Conservation (phyloP, 2,888 invertebrate genomes). For the Nebria brevicollis region DNA sequence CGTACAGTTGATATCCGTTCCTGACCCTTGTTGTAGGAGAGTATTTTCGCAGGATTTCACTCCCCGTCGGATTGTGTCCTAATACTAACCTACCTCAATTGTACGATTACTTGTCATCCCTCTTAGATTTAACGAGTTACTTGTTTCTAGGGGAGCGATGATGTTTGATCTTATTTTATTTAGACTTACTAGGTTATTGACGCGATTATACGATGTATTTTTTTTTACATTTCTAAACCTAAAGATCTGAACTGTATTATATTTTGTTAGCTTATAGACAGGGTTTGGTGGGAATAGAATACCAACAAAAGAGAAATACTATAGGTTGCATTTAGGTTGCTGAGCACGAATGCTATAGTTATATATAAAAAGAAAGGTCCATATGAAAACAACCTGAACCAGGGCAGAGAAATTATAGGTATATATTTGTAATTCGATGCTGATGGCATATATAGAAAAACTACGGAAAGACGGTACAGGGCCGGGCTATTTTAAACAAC, state of each 20-base stretch:
- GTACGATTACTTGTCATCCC: neutral
- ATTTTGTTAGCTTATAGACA: too few species aligned
- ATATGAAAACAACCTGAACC: neutral
- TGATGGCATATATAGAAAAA: neutral
- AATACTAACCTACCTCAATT: neutral
- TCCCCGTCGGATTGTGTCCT: conserved; percentile 7
- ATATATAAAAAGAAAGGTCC: neutral
- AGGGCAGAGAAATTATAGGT: neutral
- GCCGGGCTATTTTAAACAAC: too few species aligned
- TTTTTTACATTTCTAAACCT: too few species aligned
- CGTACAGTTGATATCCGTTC: conserved; percentile 50
- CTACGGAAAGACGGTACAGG: neutral
- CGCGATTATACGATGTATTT: too few species aligned
- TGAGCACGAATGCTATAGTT: neutral
- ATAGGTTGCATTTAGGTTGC: neutral
- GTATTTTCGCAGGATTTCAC: conserved; percentile 14
- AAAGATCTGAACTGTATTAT: too few species aligned
- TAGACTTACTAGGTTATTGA: neutral
- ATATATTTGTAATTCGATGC: neutral
- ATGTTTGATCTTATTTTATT: neutral
- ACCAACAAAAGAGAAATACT: neutral
- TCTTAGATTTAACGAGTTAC: neutral
- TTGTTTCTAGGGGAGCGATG: neutral
- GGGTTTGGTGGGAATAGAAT: neutral
- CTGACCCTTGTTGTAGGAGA: conserved; percentile 14